Conservation (phyloP, 1,140 invertebrate genomes). For the Oncopeltus fasciatus region DNA sequence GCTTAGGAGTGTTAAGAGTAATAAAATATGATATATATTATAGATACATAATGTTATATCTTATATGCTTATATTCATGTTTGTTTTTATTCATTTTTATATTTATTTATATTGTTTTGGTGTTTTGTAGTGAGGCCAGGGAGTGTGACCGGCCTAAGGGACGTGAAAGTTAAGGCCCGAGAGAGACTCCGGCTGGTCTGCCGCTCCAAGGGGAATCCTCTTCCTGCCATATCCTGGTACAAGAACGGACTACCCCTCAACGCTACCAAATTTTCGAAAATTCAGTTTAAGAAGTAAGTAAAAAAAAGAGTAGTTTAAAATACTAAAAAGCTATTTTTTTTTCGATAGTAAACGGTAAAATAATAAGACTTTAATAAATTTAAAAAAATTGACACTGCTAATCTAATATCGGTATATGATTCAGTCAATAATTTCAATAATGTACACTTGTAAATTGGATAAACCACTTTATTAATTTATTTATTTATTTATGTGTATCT, state of each 20-base stretch:
- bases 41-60: too few species aligned
- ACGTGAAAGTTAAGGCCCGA: conserved; percentile 25
- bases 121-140: conserved; percentile 26
- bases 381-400: too few species aligned
- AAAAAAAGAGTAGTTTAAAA: too few species aligned
- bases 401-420: too few species aligned
- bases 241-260: conserved; percentile 27
- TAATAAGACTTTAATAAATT: too few species aligned
- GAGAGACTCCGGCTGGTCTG: conserved; percentile 26
- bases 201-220: conserved; percentile 27
- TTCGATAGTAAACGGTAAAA: too few species aligned
- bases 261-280: conserved; percentile 25
- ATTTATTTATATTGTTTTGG: background rate
- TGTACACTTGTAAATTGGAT: too few species aligned
- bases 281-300: conserved; percentile 29
- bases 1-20: background rate
- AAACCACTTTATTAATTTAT: too few species aligned
- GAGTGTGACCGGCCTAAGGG: conserved; percentile 26
- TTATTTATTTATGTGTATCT: too few species aligned
- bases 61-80: background rate
- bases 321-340: too few species aligned
- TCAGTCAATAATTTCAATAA: too few species aligned
- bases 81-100: background rate
- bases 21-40: background rate
- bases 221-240: conserved; percentile 28